Evolutionary conservation across 2,113 vertebrate genomes (phyloP).

Genomic region (Antidorcas marsupialis): DNA sequence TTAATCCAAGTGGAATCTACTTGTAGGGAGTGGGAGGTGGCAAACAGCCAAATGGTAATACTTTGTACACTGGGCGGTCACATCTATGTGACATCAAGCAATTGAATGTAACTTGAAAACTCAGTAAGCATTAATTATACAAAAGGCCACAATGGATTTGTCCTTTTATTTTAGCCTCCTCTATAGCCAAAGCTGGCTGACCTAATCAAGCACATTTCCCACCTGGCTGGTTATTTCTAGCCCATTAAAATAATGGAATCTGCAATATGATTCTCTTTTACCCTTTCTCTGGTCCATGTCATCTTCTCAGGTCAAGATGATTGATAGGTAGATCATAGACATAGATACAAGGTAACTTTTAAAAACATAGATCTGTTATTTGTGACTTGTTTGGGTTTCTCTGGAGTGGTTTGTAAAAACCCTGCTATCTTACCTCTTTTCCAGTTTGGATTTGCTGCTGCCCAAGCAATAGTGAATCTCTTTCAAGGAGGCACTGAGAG

Average conservation of each 20-base stretch:
- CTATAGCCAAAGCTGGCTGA: background rate
- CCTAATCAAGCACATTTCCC: slow-evolving; percentile 1
- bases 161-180: slow-evolving; percentile 8
- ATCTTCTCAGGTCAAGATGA: slow-evolving; percentile 8
- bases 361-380: background rate
- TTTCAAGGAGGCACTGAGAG: background rate
- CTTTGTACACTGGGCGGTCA: background rate
- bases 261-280: background rate
- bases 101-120: slow-evolving; percentile 8
- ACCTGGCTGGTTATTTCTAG: background rate
- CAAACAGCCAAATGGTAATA: slow-evolving; percentile 4
- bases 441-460: background rate
- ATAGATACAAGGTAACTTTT: background rate
- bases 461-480: background rate
- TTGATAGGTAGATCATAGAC: background rate
- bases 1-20: slow-evolving; percentile 41
- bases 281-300: background rate
- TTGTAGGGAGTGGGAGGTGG: slow-evolving; percentile 10
- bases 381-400: slow-evolving; percentile 16
- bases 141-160: background rate
- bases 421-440: background rate
- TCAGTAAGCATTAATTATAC: background rate
- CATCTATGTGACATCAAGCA: slow-evolving; percentile 23
- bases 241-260: slow-evolving; percentile 24
- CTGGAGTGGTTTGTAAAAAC: background rate